Base-by-base conservation (phyloP, 1,140 invertebrate species). In the Drosophila biarmipes region DNA sequence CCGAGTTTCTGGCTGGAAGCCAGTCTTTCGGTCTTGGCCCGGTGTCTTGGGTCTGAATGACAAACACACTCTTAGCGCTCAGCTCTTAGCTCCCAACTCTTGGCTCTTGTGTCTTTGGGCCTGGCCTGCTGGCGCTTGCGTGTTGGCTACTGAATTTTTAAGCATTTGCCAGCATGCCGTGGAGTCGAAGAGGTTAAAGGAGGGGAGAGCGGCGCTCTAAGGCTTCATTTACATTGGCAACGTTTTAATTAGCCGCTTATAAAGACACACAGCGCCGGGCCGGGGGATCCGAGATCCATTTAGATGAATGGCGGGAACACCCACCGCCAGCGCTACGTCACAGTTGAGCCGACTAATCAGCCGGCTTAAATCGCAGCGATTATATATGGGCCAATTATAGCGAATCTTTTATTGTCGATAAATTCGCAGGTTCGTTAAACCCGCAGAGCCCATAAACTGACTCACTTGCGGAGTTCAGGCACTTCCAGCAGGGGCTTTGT, bases 351-450 rank as follows among this genome's bases (percentile, higher is more conserved):
- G 61, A 48, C 37, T 58, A 71, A 71, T 52, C 67, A 72, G 59
- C n/a, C 42, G 75, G 57, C 49, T 62, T 45, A 54, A 68, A 55
- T 81, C 78, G 57, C 85, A 72, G 73, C 72, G 75, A 80, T 78
- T 85, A 87, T 86, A 72, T 80, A 56, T 61, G 48, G 63, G 49
- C 74, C 85, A 81, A 86, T 87, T 86, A 86, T 87, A 64, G 64
- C 61, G 55, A 89, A 77, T 79, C 63, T 87, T 78, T 87, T 76
- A 86, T 82, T 82, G 84, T 48, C 84, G 78, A 82, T 87, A 82
- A 86, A 87, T 86, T 86, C 71, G 64, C 82, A 78, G 59, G 82
- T 86, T 86, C 81, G 58, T 82, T 86, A 86, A 86, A 86, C 81
- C 73, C 69, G 45, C 58, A 52, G 34, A 37, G 58, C 12, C 54